Percentiles rank a stretch among this genome's conserved stretches.
These are phyloP conservation scores for Danionella cerebrum DNA, from an alignment of 2,113 vertebrate genomes.

Conservation along the genomic window DNA sequence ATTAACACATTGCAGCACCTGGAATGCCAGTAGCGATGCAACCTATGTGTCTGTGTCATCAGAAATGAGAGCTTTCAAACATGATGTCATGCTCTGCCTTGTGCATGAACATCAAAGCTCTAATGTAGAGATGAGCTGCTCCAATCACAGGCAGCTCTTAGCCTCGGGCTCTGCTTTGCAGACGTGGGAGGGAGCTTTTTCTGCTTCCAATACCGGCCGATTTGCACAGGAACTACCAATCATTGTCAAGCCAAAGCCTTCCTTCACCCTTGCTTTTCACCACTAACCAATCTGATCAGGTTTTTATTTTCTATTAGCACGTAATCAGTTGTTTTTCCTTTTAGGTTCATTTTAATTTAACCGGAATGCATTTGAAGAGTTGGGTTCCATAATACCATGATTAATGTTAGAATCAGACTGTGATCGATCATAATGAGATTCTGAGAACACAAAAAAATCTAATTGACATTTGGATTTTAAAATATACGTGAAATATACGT, in stretches of 20 bases:
- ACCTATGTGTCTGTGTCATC: conserved; percentile 11
- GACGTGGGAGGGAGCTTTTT: conserved; percentile 17
- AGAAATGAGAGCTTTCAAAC: conserved; percentile 33
- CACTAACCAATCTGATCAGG: too few species aligned
- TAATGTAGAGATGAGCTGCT: conserved; percentile 24
- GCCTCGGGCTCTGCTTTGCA: not conserved
- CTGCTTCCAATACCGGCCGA: conserved; percentile 11
- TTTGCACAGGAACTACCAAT: not conserved
- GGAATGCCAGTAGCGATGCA: conserved; percentile 13
- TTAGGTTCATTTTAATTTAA: too few species aligned
- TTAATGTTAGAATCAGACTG: too few species aligned
- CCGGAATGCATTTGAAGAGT: too few species aligned
- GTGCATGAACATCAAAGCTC: conserved; percentile 31
- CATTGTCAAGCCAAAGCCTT: not conserved
- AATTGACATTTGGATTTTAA: too few species aligned
- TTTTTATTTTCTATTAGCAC: too few species aligned
- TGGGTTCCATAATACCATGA: too few species aligned
- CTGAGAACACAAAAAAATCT: too few species aligned
- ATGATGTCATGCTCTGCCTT: conserved; percentile 17
- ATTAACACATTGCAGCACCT: conserved; percentile 29
- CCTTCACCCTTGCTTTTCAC: not conserved
- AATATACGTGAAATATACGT: too few species aligned
- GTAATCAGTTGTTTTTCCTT: too few species aligned
- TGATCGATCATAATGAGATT: too few species aligned
- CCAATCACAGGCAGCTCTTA: conserved; percentile 10